phyloP scores from a whole-genome alignment of 2,113 vertebrate species.

The Rhineura floridana region DNA sequence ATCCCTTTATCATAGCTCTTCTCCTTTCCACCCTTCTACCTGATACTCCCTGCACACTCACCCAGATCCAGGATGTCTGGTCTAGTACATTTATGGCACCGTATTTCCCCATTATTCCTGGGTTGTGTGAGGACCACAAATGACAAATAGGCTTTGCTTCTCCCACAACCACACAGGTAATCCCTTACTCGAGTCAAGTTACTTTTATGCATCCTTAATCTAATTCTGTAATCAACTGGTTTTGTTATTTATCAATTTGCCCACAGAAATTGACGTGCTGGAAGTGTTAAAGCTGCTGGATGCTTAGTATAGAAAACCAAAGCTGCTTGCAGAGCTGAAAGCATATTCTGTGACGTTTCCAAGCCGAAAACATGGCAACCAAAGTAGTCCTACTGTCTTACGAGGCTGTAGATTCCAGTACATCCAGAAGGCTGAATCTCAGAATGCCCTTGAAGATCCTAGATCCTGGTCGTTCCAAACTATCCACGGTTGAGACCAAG shows the following conservation, averaged over 20 bases:
- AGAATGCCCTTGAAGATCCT: conserved; percentile 34
- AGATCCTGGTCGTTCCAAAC: conserved; percentile 56
- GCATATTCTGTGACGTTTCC: not conserved
- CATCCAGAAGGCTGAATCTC: not conserved
- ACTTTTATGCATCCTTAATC: not conserved
- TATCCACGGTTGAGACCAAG: conserved; percentile 73
- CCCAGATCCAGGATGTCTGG: not conserved
- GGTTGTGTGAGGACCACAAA: not conserved
- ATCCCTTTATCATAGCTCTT: no score
- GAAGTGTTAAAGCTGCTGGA: not conserved
- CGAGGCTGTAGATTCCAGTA: not conserved
- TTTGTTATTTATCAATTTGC: not conserved
- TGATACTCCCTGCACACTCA: no score
- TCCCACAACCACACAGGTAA: not conserved
- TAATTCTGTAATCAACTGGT: not conserved
- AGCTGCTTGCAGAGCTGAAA: not conserved
- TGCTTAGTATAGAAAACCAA: not conserved
- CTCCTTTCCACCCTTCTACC: no score
- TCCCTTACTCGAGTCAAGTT: no score
- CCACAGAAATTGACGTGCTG: not conserved
- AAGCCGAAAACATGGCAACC: conserved; percentile 14
- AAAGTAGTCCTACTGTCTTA: not conserved
- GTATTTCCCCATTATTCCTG: not conserved
- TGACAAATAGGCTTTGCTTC: not conserved
- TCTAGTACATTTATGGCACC: not conserved